Base-by-base conservation (phyloP, 2,113 vertebrate genomes). In the Herpailurus yagouaroundi region DNA sequence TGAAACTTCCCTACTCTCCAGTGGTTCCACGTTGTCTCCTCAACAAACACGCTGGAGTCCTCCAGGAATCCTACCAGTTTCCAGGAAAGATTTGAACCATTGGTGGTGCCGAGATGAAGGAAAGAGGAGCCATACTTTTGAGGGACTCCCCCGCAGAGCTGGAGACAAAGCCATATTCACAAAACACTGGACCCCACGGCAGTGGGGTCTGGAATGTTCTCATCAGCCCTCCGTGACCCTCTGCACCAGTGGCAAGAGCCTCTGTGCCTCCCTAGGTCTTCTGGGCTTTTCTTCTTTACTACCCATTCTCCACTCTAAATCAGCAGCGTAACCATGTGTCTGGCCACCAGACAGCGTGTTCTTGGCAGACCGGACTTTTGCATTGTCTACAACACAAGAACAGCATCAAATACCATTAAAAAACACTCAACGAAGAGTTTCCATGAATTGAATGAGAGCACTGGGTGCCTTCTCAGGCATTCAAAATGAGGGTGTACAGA, bases 291-390 rank as follows among this genome's bases (percentile, higher is more conserved):
- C 19, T 90, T 55, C 57, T n/a, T 77, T 55, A 16, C 48, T 36
- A n/a, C 45, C 68, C 27, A 11, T 66, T 21, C 18, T 86, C 71
- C 10, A 10, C 27, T 13, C 45, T 66, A 31, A 86, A 11, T 63
- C n/a, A 38, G 18, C 4, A 33, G 13, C 4, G n/a, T 38, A 68
- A 0, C 0, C 14, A 2, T 33, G 10, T 14, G 36, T 27, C 19
- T 33, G 33, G 85, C 57, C 82, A 68, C 50, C n/a, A 33, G 71
- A 66, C 4, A 77, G 27, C 9, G 4, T 55, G 19, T 77, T 79
- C 45, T 50, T 63, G 50, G 69, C 4, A 21, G 36, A 45, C 19
- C 1, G 19, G 19, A 16, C 38, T 23, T 64, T 1, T 3, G 5
- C 33, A 41, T 50, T 64, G 25, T 33, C 60, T 38, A 14, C 4